Evolutionary conservation across 2,888 invertebrate genomes (phyloP).

Genomic region (Drosophila aldrichi): DNA sequence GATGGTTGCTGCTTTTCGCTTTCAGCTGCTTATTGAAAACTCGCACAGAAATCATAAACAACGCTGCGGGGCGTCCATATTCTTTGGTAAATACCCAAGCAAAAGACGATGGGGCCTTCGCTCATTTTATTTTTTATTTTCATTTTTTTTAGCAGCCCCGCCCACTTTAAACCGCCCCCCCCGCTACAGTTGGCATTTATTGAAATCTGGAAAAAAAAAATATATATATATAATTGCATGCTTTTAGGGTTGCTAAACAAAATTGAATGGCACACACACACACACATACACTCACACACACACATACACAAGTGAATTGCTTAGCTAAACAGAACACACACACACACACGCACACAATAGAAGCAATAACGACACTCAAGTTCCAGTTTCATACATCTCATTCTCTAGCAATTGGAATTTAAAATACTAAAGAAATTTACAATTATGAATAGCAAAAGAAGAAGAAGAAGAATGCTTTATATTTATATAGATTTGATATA

Average conservation of each 20-base stretch:
- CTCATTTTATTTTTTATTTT: background rate
- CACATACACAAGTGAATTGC: slow-evolving; percentile 20
- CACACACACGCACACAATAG: slow-evolving; percentile 14
- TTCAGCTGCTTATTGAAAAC: slow-evolving; percentile 76
- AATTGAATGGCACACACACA: slow-evolving; percentile 58
- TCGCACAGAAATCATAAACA: slow-evolving; percentile 73
- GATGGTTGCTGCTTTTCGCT: slow-evolving; percentile 31
- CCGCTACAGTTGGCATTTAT: slow-evolving; percentile 62
- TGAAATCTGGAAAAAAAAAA: slow-evolving; percentile 69
- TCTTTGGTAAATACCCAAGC: slow-evolving; percentile 27
- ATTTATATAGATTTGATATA: no score
- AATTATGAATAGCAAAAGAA: no score
- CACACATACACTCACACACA: slow-evolving; percentile 9
- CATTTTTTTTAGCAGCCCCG: background rate
- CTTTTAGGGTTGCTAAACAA: slow-evolving; percentile 72
- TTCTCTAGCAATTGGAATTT: slow-evolving; percentile 6
- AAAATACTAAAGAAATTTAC: no score
- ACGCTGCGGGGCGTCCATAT: slow-evolving; percentile 70
- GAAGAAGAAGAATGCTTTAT: no score
- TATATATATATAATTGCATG: slow-evolving; percentile 78
- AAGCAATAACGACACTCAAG: slow-evolving; percentile 7
- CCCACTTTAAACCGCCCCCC: background rate
- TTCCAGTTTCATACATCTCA: slow-evolving; percentile 16
- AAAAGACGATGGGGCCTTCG: background rate
- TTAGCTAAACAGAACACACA: slow-evolving; percentile 14